Evolutionary conservation across 1,140 invertebrate genomes (phyloP), one percentile per base, ranked within the genome.

Genomic region (Brachionus plicatilis): DNA sequence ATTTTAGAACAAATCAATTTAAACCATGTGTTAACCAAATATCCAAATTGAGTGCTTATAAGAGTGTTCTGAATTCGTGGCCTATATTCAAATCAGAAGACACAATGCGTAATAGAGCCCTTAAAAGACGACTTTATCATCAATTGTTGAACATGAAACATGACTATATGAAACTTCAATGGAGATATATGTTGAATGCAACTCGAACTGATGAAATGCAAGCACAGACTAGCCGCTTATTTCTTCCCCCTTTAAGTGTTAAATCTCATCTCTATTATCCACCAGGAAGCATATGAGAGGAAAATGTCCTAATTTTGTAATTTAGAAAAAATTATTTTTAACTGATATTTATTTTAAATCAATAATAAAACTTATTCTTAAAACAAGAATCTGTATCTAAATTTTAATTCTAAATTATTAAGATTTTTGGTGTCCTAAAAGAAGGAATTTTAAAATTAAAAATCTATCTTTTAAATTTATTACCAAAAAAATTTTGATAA

Each of bases 141-240:
- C 41, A 76, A 14, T 11, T 76, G 9, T 11, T 76, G 43, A 50
- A 12, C n/a, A 27, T 76, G 45, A 76, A 76, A 50, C 43, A 76
- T 27, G 72, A 76, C 14, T 76, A 50, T 33, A 76, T 76, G 45
- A 76, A 76, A n/a, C 43, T 76, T 27, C 72, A 76, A 76, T 76
- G 72, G 72, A 47, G 43, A 50, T 47, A 76, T 12, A 76, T 76
- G 72, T 5, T 76, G 11, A 47, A 20, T 43, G 33, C 14, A 75
- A 68, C 2, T 72, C 41, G n/a, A 43, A 72, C 4, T 72, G 14
- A n/a, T 41, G 72, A 47, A n/a, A 33, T 37, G 68, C 7, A 8
- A 75, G 12, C 7, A 76, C 43, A 50, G n/a, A 14, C n/a, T 8
- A 14, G 11, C 12, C 43, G 47, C 20, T 50, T 47, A 50, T 76